These are phyloP conservation scores for Malurus alboscapulatus DNA, from an alignment of 2,113 vertebrate species.

Conservation along the genomic window DNA sequence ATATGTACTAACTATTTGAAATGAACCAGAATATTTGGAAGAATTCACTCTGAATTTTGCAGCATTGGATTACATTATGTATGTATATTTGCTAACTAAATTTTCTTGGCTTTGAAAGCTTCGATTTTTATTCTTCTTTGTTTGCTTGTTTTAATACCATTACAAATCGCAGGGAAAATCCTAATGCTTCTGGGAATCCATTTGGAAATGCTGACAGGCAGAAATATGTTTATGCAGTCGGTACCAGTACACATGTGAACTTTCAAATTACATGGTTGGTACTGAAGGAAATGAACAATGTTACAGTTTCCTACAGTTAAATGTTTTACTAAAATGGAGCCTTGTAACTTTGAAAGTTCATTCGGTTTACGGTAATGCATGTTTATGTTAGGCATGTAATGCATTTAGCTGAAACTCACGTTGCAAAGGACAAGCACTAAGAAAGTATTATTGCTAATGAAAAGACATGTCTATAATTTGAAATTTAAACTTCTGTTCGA, in stretches of 20 bases:
- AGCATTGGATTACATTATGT: constrained; percentile 52
- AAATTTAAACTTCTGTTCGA: constrained; percentile 64
- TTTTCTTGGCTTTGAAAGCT: constrained; percentile 49
- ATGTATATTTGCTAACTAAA: constrained; percentile 60
- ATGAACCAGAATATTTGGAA: constrained; percentile 51
- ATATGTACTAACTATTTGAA: constrained; percentile 50
- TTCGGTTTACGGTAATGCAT: constrained; percentile 62
- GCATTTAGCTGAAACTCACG: constrained; percentile 63
- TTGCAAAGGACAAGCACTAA: constrained; percentile 69
- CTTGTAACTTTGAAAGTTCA: constrained; percentile 75
- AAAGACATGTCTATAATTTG: constrained; percentile 58
- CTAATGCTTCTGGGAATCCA: background rate
- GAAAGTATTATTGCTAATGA: constrained; percentile 70
- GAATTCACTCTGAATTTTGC: constrained; percentile 57
- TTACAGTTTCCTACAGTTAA: constrained; percentile 60
- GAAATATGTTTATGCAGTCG: constrained; percentile 34
- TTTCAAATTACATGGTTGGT: constrained; percentile 63
- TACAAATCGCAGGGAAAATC: constrained; percentile 33
- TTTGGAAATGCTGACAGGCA: constrained; percentile 38
- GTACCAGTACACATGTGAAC: constrained; percentile 58
- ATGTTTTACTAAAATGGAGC: constrained; percentile 63
- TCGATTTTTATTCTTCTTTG: constrained; percentile 11
- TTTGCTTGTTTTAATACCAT: constrained; percentile 23
- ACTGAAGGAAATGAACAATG: constrained; percentile 52
- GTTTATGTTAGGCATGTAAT: constrained; percentile 70